Percentiles rank a stretch among this genome's conserved stretches.
Conservation (phyloP, 2,888 invertebrate genomes). For the Podabrus alpinus region DNA sequence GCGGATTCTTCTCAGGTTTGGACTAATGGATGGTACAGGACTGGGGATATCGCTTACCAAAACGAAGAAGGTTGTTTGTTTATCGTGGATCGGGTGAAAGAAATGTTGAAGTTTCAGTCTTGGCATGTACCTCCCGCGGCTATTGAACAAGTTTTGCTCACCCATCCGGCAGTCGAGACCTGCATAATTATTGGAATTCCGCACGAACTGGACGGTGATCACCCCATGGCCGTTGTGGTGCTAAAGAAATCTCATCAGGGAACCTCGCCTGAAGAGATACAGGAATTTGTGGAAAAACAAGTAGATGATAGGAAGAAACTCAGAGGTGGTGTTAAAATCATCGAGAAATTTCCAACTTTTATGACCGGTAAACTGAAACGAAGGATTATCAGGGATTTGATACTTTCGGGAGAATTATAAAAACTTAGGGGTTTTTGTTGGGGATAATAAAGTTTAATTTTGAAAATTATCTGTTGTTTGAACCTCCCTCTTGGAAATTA, state of each 20-base stretch:
- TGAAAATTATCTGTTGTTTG: too few species aligned
- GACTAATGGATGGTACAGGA: slow-evolving; percentile 56
- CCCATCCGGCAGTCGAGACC: slow-evolving; percentile 73
- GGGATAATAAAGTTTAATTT: too few species aligned
- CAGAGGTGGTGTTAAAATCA: slow-evolving; percentile 45
- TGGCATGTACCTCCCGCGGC: slow-evolving; percentile 74
- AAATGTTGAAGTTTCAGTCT: slow-evolving; percentile 56
- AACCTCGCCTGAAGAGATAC: slow-evolving; percentile 37
- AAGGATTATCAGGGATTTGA: slow-evolving; percentile 2
- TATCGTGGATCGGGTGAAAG: slow-evolving; percentile 56
- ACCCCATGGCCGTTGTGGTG: slow-evolving; percentile 69
- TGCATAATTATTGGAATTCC: slow-evolving; percentile 81
- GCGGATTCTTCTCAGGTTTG: slow-evolving; percentile 52
- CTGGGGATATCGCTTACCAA: slow-evolving; percentile 57
- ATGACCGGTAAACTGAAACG: slow-evolving; percentile 45
- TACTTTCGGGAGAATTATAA: slow-evolving; percentile 4
- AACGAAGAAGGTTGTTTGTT: slow-evolving; percentile 56
- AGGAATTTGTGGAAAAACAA: slow-evolving; percentile 38
- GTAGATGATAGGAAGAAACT: slow-evolving; percentile 43
- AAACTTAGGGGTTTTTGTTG: background rate
- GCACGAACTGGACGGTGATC: slow-evolving; percentile 70
- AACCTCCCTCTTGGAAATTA: too few species aligned
- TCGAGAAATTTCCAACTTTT: slow-evolving; percentile 39
- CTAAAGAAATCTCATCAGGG: slow-evolving; percentile 7
- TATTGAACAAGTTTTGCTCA: slow-evolving; percentile 70